Percentiles rank a stretch among this genome's conserved stretches.
Conservation (phyloP, 2,797 vertebrate genomes). For the Poecilia velifera region DNA sequence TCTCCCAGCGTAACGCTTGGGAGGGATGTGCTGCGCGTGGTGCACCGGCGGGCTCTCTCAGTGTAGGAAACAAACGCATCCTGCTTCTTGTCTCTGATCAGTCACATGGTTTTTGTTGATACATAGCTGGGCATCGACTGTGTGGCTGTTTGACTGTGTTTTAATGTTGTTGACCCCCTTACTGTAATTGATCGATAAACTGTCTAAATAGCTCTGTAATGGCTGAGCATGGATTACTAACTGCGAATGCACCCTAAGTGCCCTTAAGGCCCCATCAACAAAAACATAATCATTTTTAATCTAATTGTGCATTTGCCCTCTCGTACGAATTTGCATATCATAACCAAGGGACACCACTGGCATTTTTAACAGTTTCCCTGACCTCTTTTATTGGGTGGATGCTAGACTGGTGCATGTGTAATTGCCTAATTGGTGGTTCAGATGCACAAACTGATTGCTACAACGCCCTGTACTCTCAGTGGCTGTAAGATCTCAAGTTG, state of each 20-base stretch:
- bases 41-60: slow-evolving; percentile 46
- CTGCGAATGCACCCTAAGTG: slow-evolving; percentile 21
- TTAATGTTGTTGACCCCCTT: slow-evolving; percentile 48
- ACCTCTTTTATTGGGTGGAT: slow-evolving; percentile 27
- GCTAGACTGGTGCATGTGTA: slow-evolving; percentile 14
- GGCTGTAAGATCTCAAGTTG: not conserved
- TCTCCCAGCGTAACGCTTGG: slow-evolving; percentile 45
- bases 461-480: not conserved
- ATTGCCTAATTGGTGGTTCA: slow-evolving; percentile 17
- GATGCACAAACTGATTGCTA: slow-evolving; percentile 19
- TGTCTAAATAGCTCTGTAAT: slow-evolving; percentile 53
- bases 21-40: slow-evolving; percentile 28
- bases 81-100: slow-evolving; percentile 27
- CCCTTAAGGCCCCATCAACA: slow-evolving; percentile 24
- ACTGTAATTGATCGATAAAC: slow-evolving; percentile 58
- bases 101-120: slow-evolving; percentile 17
- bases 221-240: slow-evolving; percentile 33
- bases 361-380: slow-evolving; percentile 20
- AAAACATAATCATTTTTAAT: slow-evolving; percentile 33
- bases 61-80: slow-evolving; percentile 58
- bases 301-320: slow-evolving; percentile 27
- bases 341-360: slow-evolving; percentile 8
- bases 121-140: slow-evolving; percentile 5
- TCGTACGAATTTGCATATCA: slow-evolving; percentile 30
- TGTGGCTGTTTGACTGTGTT: slow-evolving; percentile 20